Evolutionary conservation across 1,140 invertebrate species (phyloP).

Genomic region (Periplaneta americana): DNA sequence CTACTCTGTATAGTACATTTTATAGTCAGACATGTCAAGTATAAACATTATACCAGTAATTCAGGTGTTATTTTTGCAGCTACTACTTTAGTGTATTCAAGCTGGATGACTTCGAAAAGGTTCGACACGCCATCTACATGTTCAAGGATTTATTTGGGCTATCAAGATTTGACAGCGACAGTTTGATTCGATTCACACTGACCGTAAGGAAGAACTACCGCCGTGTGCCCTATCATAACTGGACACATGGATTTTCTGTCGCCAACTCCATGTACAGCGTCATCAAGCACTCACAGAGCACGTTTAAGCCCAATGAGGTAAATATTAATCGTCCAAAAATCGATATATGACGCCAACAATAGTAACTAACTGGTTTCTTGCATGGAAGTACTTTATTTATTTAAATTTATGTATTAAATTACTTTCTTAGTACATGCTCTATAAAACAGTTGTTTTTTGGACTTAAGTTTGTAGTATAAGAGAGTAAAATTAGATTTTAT

Average conservation of each 20-base stretch:
- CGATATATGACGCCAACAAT: too few species aligned
- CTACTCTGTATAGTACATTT: not conserved
- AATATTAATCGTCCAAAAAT: too few species aligned
- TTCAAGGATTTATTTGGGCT: constrained; percentile 67
- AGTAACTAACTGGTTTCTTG: too few species aligned
- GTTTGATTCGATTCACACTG: constrained; percentile 64
- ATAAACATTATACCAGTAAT: not conserved
- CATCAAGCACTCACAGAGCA: constrained; percentile 50
- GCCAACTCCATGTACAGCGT: constrained; percentile 78
- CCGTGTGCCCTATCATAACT: constrained; percentile 78
- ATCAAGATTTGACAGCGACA: constrained; percentile 51
- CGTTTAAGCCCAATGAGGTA: constrained; percentile 56
- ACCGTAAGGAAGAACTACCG: constrained; percentile 82
- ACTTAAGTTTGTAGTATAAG: too few species aligned
- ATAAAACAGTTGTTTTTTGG: too few species aligned
- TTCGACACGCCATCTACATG: constrained; percentile 67
- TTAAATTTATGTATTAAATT: too few species aligned
- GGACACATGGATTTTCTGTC: constrained; percentile 80
- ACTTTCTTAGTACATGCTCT: too few species aligned
- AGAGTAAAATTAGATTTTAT: too few species aligned
- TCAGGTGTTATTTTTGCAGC: constrained; percentile 35
- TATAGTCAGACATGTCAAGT: not conserved
- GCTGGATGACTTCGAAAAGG: constrained; percentile 61
- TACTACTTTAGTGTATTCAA: constrained; percentile 69
- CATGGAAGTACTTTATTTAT: too few species aligned